These are phyloP conservation scores for Pachliopta kotzebuea DNA, from an alignment of 2,888 invertebrate species.

Conservation along the genomic window DNA sequence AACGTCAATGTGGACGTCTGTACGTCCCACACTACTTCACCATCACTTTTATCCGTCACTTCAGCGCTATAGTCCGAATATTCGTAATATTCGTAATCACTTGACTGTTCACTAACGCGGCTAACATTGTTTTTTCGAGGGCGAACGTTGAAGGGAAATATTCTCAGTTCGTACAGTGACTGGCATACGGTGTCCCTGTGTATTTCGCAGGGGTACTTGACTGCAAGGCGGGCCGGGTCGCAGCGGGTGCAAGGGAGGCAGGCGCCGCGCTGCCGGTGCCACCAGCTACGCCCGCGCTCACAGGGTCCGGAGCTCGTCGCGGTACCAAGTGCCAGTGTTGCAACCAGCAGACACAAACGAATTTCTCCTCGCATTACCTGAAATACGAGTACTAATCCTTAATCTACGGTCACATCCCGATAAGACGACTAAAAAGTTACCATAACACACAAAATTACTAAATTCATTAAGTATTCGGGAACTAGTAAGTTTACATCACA, in stretches of 20 bases:
- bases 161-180: conserved; percentile 82
- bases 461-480: background rate
- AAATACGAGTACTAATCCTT: conserved; percentile 19
- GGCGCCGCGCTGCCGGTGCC: conserved; percentile 82
- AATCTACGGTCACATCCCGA: background rate
- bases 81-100: conserved; percentile 70
- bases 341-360: conserved; percentile 66
- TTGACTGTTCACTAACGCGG: conserved; percentile 50
- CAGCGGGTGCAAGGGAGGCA: conserved; percentile 88
- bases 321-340: conserved; percentile 60
- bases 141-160: conserved; percentile 79
- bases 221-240: conserved; percentile 80
- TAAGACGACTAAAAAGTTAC: background rate
- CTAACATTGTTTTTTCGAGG: conserved; percentile 45
- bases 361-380: conserved; percentile 76
- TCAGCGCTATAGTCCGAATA: conserved; percentile 68
- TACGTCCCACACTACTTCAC: conserved; percentile 84
- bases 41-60: conserved; percentile 55
- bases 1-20: conserved; percentile 86
- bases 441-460: background rate
- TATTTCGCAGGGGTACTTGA: conserved; percentile 86
- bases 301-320: conserved; percentile 57
- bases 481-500: background rate
- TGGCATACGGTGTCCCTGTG: conserved; percentile 89
- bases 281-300: conserved; percentile 83